Base-by-base conservation (phyloP, 2,888 invertebrate species). In the Spilosoma lubricipeda region DNA sequence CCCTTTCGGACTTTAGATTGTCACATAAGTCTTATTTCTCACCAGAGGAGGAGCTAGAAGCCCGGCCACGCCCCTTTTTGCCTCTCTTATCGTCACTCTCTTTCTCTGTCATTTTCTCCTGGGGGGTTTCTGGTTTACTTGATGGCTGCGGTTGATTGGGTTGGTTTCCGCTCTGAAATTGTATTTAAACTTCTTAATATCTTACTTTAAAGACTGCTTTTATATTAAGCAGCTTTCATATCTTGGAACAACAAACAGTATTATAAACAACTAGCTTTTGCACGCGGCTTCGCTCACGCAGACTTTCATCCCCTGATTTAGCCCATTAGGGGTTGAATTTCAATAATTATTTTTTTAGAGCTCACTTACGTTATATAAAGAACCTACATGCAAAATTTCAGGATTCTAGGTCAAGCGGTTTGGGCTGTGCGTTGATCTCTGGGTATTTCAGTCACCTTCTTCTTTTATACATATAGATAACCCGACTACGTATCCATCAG, bases 1-100 rank as follows among this genome's bases (percentile, higher is more conserved):
- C 78, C 82, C 74, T 71, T 72, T 86, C 79, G 72, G 77, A 82
- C 80, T 72, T 69, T 36, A 66, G 20, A 45, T 3, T 27, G 72
- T 76, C 67, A 72, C 30, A 42, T 79, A 77, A 78, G 64, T 77
- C 82, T 91, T 89, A 95, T 88, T 95, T 95, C 85, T 95, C 95
- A 13, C 92, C 93, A 0, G 95, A 95, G 3, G 95, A 95, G 0
- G 95, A 95, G 82, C 94, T 94, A 1, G 95, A 95, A 18, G 92
- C 94, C 33, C 95, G 87, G 3, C 95, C 95, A 36, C 95, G 89
- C 42, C 93, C 92, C 79, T 93, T 95, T 79, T 90, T 94, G 20
- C 76, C 72, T 77, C 90, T 90, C 79, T 92, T 94, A 27, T 95
- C 95, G 33, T 95, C 95, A n/a, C 52, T 67, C 48, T 88, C 87